Conservation (phyloP, 2,797 vertebrate genomes). For the Calcarius lapponicus region DNA sequence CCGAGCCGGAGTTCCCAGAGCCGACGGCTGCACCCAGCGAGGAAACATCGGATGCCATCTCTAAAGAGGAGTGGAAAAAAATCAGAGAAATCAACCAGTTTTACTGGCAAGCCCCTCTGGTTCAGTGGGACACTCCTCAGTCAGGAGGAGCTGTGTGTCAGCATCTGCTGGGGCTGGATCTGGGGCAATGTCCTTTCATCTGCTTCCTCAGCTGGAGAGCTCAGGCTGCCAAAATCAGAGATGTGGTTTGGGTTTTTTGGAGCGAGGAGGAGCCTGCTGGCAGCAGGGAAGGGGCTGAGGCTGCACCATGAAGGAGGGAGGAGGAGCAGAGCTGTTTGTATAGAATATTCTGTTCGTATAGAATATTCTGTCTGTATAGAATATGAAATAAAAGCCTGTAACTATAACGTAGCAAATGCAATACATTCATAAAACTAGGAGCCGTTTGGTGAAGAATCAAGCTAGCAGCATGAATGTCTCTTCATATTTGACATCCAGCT, state of each 20-base stretch:
- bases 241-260: not conserved
- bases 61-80: slow-evolving; percentile 57
- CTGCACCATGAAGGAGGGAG: not conserved
- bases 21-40: slow-evolving; percentile 81
- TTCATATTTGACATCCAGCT: slow-evolving; percentile 43
- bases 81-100: fast-evolving
- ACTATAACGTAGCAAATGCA: too few relatives aligned
- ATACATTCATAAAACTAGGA: too few relatives aligned
- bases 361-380: too few relatives aligned
- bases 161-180: not conserved
- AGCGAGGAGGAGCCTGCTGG: not conserved
- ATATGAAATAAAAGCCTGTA: too few relatives aligned
- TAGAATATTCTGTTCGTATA: too few relatives aligned
- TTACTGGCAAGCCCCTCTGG: fast-evolving
- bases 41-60: slow-evolving; percentile 85
- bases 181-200: not conserved
- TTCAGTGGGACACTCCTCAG: fast-evolving
- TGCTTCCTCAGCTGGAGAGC: not conserved
- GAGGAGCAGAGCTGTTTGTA: not conserved
- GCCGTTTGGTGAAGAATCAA: too few relatives aligned
- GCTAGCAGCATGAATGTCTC: too few relatives aligned
- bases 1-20: slow-evolving; percentile 76
- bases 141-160: fast-evolving
- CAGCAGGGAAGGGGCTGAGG: not conserved
- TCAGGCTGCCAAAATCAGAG: not conserved